Percentiles rank a stretch among this genome's conserved stretches.
Conservation (phyloP, 2,888 invertebrate species). For the Anorthoa munda region DNA sequence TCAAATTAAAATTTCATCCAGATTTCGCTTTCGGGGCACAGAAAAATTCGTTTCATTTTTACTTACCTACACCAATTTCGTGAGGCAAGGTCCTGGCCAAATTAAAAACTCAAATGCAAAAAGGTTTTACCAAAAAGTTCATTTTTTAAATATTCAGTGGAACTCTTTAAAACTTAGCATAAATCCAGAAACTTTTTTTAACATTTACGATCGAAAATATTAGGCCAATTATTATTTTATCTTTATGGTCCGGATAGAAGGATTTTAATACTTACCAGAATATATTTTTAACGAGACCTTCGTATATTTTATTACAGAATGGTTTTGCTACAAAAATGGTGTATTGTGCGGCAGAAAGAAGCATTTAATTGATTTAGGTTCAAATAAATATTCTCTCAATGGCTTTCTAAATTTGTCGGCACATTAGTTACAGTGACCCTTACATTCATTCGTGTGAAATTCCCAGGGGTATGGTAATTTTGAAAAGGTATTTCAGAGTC, state of each 20-base stretch:
- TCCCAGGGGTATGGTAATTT: background rate
- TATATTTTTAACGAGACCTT: constrained; percentile 42
- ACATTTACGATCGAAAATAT: constrained; percentile 47
- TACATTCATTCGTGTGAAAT: constrained; percentile 19
- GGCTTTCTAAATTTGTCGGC: constrained; percentile 37
- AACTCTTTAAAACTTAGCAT: constrained; percentile 54
- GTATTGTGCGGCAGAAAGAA: constrained; percentile 53
- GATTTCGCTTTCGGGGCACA: constrained; percentile 63
- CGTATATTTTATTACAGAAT: constrained; percentile 28
- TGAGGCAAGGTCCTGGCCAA: constrained; percentile 47
- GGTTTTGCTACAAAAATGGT: constrained; percentile 37
- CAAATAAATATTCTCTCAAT: constrained; percentile 46
- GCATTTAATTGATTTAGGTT: constrained; percentile 60
- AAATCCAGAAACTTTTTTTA: constrained; percentile 22
- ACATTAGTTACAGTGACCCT: constrained; percentile 23
- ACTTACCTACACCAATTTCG: constrained; percentile 41
- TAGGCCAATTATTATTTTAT: constrained; percentile 41
- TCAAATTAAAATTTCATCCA: constrained; percentile 81
- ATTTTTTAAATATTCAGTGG: constrained; percentile 60
- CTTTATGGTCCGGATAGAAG: constrained; percentile 27
- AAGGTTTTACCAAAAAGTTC: constrained; percentile 52
- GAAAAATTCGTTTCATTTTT: constrained; percentile 63
- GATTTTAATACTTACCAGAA: constrained; percentile 31
- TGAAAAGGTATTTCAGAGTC: background rate
- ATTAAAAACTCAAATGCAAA: constrained; percentile 68